phyloP scores from a whole-genome alignment of 2,888 invertebrate species.

The Volucella bombylans region DNA sequence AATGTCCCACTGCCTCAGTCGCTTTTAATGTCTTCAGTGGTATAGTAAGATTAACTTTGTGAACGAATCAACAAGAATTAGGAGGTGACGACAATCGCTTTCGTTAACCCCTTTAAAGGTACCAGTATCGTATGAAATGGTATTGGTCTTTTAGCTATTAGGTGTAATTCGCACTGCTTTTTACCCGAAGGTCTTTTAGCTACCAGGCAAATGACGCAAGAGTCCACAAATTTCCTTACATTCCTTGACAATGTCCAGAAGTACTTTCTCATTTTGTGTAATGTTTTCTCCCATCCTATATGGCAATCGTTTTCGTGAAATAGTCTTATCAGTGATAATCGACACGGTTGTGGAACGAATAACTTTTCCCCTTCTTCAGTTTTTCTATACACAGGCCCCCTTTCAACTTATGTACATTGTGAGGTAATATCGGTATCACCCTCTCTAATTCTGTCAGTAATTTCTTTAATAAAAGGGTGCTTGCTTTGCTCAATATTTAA shows the following conservation, averaged over 20 bases:
- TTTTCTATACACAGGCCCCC: constrained; percentile 9
- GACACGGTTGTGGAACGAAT: constrained; percentile 17
- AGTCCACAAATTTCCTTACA: not conserved
- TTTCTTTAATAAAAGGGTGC: constrained; percentile 7
- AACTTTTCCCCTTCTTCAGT: constrained; percentile 4
- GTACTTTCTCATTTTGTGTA: not conserved
- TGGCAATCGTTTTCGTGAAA: constrained; percentile 38
- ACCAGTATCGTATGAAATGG: constrained; percentile 15
- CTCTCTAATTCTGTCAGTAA: not conserved
- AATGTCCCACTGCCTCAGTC: not conserved
- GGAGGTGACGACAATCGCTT: not conserved
- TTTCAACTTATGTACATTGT: no score
- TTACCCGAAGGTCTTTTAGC: constrained; percentile 10
- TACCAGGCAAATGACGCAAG: constrained; percentile 3
- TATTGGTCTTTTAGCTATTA: not conserved
- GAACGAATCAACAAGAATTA: constrained; percentile 6
- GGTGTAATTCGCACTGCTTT: not conserved
- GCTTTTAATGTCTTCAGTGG: constrained; percentile 10
- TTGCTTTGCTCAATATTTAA: constrained; percentile 28
- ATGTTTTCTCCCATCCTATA: constrained; percentile 32
- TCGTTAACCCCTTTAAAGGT: not conserved
- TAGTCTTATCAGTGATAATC: constrained; percentile 13
- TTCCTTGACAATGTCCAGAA: constrained; percentile 4
- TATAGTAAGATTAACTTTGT: not conserved
- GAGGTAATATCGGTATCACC: not conserved